Evolutionary conservation across 2,113 vertebrate genomes (phyloP).

Genomic region (Cricetomys ansorgei): DNA sequence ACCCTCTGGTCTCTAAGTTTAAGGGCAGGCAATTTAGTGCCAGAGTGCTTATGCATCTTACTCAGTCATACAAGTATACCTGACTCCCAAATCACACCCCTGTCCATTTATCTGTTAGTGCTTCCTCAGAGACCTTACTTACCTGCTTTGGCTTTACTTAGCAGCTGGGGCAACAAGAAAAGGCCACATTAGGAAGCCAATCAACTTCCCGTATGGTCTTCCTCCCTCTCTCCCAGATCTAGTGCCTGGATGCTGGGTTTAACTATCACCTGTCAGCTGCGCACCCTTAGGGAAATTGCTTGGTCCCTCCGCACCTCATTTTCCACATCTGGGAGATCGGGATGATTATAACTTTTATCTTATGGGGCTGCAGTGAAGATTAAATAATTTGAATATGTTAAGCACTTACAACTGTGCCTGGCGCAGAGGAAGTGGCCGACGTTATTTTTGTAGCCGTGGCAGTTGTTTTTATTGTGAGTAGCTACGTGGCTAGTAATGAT

Average conservation of each 20-base stretch:
- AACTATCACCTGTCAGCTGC: slow-evolving; percentile 12
- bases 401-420: slow-evolving; percentile 1
- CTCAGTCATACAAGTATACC: background rate
- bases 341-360: background rate
- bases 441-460: background rate
- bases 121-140: background rate
- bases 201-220: background rate
- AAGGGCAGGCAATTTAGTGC: background rate
- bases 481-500: background rate
- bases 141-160: background rate
- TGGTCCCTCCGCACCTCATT: background rate
- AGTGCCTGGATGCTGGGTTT: background rate
- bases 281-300: background rate
- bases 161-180: background rate
- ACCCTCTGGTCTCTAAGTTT: background rate
- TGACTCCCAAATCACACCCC: background rate
- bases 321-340: background rate
- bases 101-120: background rate
- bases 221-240: background rate
- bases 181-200: background rate
- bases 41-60: background rate
- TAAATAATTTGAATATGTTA: slow-evolving; percentile 49
- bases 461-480: background rate
- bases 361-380: background rate
- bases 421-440: background rate